Evolutionary conservation across 2,113 vertebrate species (phyloP).

Genomic region (Oceanodroma tethys): DNA sequence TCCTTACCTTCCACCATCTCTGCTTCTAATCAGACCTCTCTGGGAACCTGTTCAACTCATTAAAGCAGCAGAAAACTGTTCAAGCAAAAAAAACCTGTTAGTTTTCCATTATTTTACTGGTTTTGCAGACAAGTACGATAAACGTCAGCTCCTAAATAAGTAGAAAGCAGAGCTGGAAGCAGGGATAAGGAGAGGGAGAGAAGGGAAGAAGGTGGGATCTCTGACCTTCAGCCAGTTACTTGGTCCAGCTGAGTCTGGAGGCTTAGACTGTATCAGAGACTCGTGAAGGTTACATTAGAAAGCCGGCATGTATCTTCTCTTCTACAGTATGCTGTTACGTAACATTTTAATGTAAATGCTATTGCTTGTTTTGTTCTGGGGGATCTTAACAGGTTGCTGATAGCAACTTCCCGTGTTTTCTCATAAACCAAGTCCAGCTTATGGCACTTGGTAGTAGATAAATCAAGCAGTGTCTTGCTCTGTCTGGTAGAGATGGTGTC

Average conservation of each 20-base stretch:
- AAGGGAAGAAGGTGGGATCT: background rate
- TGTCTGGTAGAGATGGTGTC: background rate
- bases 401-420: background rate
- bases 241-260: background rate
- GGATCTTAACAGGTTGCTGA: background rate
- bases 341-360: background rate
- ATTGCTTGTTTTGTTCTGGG: background rate
- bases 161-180: background rate
- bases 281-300: background rate
- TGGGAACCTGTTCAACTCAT: background rate
- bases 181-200: background rate
- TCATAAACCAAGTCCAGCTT: background rate
- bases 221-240: background rate
- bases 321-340: background rate
- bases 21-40: background rate
- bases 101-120: background rate
- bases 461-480: background rate
- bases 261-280: background rate
- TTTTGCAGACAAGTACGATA: background rate
- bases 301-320: background rate
- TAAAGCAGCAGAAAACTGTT: background rate
- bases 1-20: background rate
- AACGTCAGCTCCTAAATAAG: background rate
- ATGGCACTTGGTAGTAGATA: background rate
- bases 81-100: background rate